phyloP scores from a whole-genome alignment of 2,888 invertebrate species.

The Clivina fossor region DNA sequence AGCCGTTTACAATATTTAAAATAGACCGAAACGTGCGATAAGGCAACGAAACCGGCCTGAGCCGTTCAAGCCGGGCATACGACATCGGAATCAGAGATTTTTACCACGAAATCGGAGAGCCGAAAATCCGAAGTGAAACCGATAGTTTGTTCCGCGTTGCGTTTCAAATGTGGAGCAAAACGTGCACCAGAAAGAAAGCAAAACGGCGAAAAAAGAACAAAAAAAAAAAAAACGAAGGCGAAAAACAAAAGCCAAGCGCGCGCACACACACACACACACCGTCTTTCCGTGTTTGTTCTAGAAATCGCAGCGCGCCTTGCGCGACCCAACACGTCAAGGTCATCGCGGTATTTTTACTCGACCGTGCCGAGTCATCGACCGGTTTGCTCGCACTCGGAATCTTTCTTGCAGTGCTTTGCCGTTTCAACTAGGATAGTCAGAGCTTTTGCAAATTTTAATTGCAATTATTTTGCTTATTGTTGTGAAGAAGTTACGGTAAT shows the following conservation, averaged over 20 bases:
- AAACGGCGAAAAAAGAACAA: constrained; percentile 21
- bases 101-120: neutral
- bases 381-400: constrained; percentile 15
- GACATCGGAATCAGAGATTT: too few relatives aligned
- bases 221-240: too few relatives aligned
- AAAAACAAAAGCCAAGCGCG: too few relatives aligned
- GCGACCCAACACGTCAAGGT: constrained; percentile 22
- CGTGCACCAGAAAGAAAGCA: too few relatives aligned
- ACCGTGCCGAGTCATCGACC: constrained; percentile 24
- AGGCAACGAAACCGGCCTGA: constrained; percentile 13
- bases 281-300: constrained; percentile 28
- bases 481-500: constrained; percentile 26
- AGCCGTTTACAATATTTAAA: too few relatives aligned
- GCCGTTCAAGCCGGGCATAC: constrained; percentile 9
- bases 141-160: constrained; percentile 25
- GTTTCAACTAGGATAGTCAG: neutral
- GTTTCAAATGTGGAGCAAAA: constrained; percentile 29
- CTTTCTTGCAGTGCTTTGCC: neutral
- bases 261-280: too few relatives aligned
- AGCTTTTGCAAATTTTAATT: neutral
- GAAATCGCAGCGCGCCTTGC: constrained; percentile 25
- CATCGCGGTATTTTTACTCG: constrained; percentile 5
- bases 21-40: constrained; percentile 14
- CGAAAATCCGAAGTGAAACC: constrained; percentile 18
- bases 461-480: constrained; percentile 25